A percentile compares a stretch with the other conserved stretches of the same genome.
Conservation (phyloP, 2,888 invertebrate genomes). For the Antheraea yamamai region DNA sequence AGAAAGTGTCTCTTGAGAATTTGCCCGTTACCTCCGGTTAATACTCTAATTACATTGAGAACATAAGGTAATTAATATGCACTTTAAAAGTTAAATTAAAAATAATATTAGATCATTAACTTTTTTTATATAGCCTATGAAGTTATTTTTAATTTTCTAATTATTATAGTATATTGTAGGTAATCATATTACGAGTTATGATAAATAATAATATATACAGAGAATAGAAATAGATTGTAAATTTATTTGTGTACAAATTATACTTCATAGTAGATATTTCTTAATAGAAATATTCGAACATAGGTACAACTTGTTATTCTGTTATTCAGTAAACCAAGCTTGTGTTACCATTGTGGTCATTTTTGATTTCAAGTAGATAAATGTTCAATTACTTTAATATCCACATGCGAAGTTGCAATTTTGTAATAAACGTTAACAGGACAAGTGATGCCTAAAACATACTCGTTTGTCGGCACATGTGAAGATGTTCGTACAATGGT, state of each 20-base stretch:
- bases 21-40: neutral
- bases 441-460: constrained; percentile 33
- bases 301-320: neutral
- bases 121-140: neutral
- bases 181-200: neutral
- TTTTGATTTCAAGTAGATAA: constrained; percentile 51
- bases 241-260: neutral
- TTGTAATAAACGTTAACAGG: constrained; percentile 23
- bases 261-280: neutral
- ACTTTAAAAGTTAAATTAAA: neutral
- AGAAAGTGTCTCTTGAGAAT: neutral
- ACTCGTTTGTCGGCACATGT: constrained; percentile 62
- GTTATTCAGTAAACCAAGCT: neutral
- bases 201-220: neutral
- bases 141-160: neutral
- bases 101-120: neutral
- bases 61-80: neutral
- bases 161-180: neutral
- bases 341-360: neutral
- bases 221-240: neutral
- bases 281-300: neutral
- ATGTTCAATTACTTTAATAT: constrained; percentile 44
- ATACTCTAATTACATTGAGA: neutral
- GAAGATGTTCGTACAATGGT: constrained; percentile 37
- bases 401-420: constrained; percentile 24